Evolutionary conservation across 1,140 invertebrate genomes (phyloP).

Genomic region (Ganaspis sp.): DNA sequence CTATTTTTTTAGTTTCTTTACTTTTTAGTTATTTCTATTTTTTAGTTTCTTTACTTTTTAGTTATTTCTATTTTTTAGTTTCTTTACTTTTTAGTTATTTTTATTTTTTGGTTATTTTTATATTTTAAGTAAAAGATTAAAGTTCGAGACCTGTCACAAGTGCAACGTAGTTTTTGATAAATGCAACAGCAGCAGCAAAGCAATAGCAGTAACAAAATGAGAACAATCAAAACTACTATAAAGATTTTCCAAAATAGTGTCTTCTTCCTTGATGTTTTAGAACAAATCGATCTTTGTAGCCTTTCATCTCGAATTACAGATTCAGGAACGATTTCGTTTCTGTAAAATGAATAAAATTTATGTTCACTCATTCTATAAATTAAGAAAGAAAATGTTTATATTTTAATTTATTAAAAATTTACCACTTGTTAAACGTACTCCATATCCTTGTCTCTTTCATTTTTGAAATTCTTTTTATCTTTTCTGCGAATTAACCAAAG

Average conservation of each 20-base stretch:
- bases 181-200: slow-evolving; percentile 35
- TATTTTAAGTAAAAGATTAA: background rate
- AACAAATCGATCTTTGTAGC: background rate
- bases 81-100: too few species aligned
- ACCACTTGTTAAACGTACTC: slow-evolving; percentile 40
- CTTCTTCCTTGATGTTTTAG: background rate
- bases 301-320: slow-evolving; percentile 2
- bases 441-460: slow-evolving; percentile 29
- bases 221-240: background rate
- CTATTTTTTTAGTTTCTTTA: too few species aligned
- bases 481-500: slow-evolving; percentile 23
- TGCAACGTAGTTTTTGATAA: slow-evolving; percentile 34
- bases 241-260: background rate
- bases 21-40: background rate
- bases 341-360: background rate
- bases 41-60: background rate
- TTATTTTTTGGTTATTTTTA: background rate
- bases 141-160: slow-evolving; percentile 26
- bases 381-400: slow-evolving; percentile 3
- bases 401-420: slow-evolving; percentile 15
- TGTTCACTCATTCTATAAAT: background rate
- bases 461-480: background rate
- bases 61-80: too few species aligned
- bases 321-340: slow-evolving; percentile 3
- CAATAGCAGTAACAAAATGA: slow-evolving; percentile 28